A percentile compares a stretch with the other conserved stretches of the same genome.
These are phyloP conservation scores for Turdus rufiventris DNA, from an alignment of 2,113 vertebrate genomes.

Conservation along the genomic window DNA sequence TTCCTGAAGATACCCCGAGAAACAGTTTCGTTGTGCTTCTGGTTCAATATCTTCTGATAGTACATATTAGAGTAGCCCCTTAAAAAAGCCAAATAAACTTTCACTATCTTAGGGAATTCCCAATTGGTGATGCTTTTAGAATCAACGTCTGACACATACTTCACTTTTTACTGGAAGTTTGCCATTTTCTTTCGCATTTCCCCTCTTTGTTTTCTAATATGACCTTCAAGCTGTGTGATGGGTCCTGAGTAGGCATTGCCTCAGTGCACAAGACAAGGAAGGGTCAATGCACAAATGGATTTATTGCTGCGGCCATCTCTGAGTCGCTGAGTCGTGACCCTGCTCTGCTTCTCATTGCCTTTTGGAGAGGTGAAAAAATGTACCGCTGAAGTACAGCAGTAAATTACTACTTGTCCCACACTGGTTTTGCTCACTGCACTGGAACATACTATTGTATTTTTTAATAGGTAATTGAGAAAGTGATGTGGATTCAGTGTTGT, in stretches of 20 bases:
- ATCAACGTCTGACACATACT: not conserved
- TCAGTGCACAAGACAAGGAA: not conserved
- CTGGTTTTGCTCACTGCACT: not conserved
- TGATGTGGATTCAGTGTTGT: not conserved
- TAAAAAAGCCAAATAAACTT: not conserved
- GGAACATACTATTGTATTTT: not conserved
- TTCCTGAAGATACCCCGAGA: not conserved
- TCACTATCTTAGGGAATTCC: not conserved
- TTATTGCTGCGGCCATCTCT: fast-evolving
- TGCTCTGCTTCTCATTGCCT: not conserved
- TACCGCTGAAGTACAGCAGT: not conserved
- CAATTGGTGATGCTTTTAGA: not conserved
- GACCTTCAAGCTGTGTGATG: not conserved
- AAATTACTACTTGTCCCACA: not conserved
- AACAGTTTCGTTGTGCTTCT: not conserved
- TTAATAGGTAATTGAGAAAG: not conserved
- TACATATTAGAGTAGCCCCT: not conserved
- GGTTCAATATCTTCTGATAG: not conserved
- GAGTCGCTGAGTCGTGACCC: not conserved
- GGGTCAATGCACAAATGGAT: not conserved
- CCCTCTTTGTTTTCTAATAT: not conserved
- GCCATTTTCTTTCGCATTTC: not conserved
- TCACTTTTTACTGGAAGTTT: not conserved
- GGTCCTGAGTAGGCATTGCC: not conserved
- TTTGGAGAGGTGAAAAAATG: not conserved